A percentile compares a stretch with the other conserved stretches of the same genome.
These are phyloP conservation scores for Drosophila bocqueti DNA, from an alignment of 1,140 invertebrate genomes.

Conservation along the genomic window DNA sequence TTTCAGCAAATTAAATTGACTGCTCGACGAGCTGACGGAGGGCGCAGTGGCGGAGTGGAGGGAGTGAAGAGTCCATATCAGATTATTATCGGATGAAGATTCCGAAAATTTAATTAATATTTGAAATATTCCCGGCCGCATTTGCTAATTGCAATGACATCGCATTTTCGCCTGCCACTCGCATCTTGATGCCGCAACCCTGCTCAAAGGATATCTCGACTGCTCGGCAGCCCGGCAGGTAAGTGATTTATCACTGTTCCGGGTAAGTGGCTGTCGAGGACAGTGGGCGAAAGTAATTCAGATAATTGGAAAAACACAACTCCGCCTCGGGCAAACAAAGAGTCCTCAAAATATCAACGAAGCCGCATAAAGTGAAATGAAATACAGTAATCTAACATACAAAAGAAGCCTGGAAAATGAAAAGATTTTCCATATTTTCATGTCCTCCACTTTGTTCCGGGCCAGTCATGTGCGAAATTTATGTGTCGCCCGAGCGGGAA, in stretches of 20 bases:
- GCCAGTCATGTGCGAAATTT: conserved; percentile 67
- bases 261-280: conserved; percentile 24
- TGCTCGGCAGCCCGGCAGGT: conserved; percentile 8
- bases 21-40: conserved; percentile 32
- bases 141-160: conserved; percentile 47
- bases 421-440: conserved; percentile 51
- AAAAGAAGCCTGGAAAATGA: conserved; percentile 34
- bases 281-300: conserved; percentile 26
- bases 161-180: conserved; percentile 6
- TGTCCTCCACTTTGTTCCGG: conserved; percentile 28
- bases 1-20: conserved; percentile 78
- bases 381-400: conserved; percentile 31
- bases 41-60: background rate
- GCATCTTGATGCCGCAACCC: conserved; percentile 21
- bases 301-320: conserved; percentile 42
- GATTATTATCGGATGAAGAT: conserved; percentile 40
- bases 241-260: conserved; percentile 37
- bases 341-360: conserved; percentile 22
- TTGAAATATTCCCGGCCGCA: conserved; percentile 32
- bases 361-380: conserved; percentile 37
- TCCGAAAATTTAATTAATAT: conserved; percentile 51
- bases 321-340: conserved; percentile 25
- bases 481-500: conserved; percentile 36
- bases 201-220: conserved; percentile 19
- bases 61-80: conserved; percentile 5